phyloP scores from a whole-genome alignment of 2,797 vertebrate species.

The Mus caroli region DNA sequence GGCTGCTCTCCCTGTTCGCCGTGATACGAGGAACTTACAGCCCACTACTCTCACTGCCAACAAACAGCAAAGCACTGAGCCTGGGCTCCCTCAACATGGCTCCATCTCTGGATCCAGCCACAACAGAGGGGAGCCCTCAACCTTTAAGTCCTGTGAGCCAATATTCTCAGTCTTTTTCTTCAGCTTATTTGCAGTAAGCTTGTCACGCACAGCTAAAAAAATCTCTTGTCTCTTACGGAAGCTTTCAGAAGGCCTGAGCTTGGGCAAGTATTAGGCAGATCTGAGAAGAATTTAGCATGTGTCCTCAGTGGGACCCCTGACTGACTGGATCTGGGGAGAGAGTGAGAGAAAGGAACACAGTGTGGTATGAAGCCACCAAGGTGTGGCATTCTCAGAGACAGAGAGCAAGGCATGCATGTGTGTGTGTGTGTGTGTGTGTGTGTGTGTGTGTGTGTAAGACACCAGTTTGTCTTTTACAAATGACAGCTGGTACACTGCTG shows the following conservation, averaged over 20 bases:
- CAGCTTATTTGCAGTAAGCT: neutral
- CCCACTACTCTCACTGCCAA: neutral
- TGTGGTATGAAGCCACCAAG: neutral
- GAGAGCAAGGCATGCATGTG: neutral
- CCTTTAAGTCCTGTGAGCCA: neutral
- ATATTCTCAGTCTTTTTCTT: neutral
- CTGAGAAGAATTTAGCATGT: neutral
- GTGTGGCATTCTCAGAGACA: neutral
- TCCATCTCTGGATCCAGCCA: conserved; percentile 7
- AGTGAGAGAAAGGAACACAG: neutral
- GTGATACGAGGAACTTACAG: neutral
- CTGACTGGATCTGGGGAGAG: neutral
- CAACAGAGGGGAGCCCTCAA: neutral
- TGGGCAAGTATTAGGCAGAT: neutral
- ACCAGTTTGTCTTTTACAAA: neutral
- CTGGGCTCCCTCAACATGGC: neutral
- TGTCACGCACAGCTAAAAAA: conserved; percentile 29
- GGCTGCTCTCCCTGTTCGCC: neutral
- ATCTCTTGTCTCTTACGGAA: neutral
- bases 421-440: conserved; percentile 5
- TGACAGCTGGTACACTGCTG: too few species aligned
- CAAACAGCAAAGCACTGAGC: neutral
- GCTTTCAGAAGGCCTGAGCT: conserved; percentile 9
- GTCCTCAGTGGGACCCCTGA: neutral
- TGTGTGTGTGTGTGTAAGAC: neutral